Conservation (phyloP, 2,113 vertebrate genomes). For the Ursus arctos region DNA sequence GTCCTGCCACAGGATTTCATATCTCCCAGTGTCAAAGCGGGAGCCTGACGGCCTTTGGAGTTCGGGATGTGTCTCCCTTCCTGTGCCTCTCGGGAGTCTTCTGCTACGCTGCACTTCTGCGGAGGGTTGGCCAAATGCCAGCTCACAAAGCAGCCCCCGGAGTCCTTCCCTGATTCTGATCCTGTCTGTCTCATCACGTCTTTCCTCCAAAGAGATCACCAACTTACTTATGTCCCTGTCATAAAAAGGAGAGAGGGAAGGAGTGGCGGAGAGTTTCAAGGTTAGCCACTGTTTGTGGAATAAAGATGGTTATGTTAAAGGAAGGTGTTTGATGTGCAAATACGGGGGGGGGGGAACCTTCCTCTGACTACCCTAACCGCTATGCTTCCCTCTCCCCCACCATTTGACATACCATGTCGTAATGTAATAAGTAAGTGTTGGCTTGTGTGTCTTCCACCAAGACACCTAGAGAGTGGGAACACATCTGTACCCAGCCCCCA, state of each 20-base stretch:
- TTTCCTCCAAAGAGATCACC: conserved; percentile 60
- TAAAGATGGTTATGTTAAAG: not conserved
- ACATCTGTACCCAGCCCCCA: not conserved
- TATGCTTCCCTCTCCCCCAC: not conserved
- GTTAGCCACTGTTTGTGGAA: conserved; percentile 30
- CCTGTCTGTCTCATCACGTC: conserved; percentile 81
- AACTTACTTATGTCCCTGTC: conserved; percentile 71
- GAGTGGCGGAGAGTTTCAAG: conserved; percentile 46
- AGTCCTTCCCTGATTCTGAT: conserved; percentile 79
- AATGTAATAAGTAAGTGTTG: not conserved
- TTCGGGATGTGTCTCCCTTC: conserved; percentile 45
- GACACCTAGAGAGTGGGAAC: not conserved
- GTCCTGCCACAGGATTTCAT: not conserved
- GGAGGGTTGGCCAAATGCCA: conserved; percentile 79
- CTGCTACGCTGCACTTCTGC: conserved; percentile 77
- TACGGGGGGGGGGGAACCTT: not conserved
- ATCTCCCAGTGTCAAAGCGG: not conserved
- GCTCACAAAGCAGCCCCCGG: conserved; percentile 75
- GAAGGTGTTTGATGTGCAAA: not conserved
- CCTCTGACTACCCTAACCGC: not conserved
- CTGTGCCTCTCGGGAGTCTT: conserved; percentile 77
- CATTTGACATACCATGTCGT: not conserved
- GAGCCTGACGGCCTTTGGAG: not conserved
- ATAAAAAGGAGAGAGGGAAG: conserved; percentile 22
- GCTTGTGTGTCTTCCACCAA: not conserved